These are phyloP conservation scores for Caenorhabditis uteleia DNA, from an alignment of 2,888 invertebrate species.

Conservation along the genomic window DNA sequence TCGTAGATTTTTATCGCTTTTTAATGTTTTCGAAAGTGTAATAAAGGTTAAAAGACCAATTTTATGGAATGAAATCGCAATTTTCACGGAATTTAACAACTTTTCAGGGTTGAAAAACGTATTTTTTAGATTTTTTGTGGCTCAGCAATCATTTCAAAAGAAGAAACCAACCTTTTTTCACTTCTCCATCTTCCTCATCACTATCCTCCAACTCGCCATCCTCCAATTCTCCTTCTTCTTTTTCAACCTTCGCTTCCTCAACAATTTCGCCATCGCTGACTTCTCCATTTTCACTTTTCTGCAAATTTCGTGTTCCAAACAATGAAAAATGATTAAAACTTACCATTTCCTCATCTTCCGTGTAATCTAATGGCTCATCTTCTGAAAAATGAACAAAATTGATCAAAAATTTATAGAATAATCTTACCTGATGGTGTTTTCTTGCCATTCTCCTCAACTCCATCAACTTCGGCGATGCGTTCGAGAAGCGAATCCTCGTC, in stretches of 20 bases:
- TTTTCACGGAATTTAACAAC: neutral
- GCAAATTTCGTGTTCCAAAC: neutral
- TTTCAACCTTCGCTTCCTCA: slow-evolving; percentile 1
- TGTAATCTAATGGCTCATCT: slow-evolving; percentile 1
- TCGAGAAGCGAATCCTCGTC: slow-evolving; percentile 34
- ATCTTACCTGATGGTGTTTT: neutral
- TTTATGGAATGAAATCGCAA: neutral
- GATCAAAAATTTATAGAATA: neutral
- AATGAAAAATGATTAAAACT: too few relatives aligned
- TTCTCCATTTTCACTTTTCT: neutral
- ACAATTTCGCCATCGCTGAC: neutral
- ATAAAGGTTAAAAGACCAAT: neutral
- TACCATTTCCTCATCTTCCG: neutral
- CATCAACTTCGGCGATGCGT: slow-evolving; percentile 16
- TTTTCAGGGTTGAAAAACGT: neutral
- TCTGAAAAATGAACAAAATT: neutral
- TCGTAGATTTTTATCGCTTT: too few relatives aligned
- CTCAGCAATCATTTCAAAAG: neutral
- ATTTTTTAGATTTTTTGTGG: neutral
- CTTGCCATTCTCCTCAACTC: neutral
- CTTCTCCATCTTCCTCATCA: slow-evolving; percentile 7
- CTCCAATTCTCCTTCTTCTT: slow-evolving; percentile 1
- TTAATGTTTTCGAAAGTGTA: neutral
- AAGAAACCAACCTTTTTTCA: slow-evolving; percentile 1
- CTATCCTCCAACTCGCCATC: slow-evolving; percentile 16